Base-by-base conservation (phyloP, 2,888 invertebrate genomes). In the Tillus elongatus region DNA sequence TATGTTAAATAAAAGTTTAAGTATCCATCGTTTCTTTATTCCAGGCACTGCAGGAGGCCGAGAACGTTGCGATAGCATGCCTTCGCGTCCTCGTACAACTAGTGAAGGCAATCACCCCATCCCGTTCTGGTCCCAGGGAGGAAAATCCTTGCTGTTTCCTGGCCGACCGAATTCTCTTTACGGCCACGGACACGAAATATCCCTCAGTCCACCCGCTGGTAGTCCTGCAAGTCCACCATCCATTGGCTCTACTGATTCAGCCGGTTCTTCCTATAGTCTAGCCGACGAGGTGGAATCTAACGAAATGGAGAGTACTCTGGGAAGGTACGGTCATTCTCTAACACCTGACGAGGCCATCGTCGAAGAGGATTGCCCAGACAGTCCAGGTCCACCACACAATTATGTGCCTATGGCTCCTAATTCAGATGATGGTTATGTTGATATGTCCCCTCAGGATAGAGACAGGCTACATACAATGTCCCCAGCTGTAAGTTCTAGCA, bases 31-130 rank as follows among this genome's bases (percentile, higher is more conserved):
- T n/a, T n/a, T n/a, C n/a, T n/a, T n/a, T n/a, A n/a, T n/a, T n/a
- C n/a, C n/a, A n/a, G n/a, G n/a, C n/a, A n/a, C n/a, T n/a, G n/a
- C n/a, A n/a, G n/a, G n/a, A n/a, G 49, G 70, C 39, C 72, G 87
- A 32, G 84, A 82, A 51, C 74, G 88, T 40, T 84, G 85, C 61
- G 88, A 87, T 63, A 88, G 86, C 57, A 76, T 89, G 72, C 88
- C 86, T 2, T 77, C 83, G 9, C 71, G 86, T 42, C 74, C 82
- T 24, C 72, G 81, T 24, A 77, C 79, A 9, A 70, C 72, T 29
- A 78, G 76, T 52, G 81, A 80, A 55, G 73, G 75, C 37, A 58
- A 53, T 34, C 63, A 60, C 36, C 58, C 61, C 0, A 51, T 65
- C 4, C 52, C 63, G 46, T 29, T 47, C 8, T 52, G 51, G 49